phyloP scores from a whole-genome alignment of 2,888 invertebrate genomes.

The Rutpela maculata region DNA sequence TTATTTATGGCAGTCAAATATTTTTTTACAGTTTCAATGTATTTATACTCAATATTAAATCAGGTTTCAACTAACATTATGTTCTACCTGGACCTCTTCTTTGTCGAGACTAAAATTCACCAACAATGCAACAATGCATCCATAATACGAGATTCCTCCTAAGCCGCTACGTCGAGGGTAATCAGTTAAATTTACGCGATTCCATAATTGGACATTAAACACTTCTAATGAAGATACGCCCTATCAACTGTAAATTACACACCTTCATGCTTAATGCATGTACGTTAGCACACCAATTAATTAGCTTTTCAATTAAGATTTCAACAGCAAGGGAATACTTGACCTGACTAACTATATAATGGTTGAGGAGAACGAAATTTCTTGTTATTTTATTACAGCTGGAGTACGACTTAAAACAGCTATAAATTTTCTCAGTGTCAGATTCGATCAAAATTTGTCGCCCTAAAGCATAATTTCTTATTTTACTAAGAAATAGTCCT shows the following conservation, averaged over 20 bases:
- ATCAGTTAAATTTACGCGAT: constrained; percentile 15
- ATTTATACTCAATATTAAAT: too few relatives aligned
- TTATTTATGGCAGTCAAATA: too few relatives aligned
- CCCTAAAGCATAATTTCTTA: too few relatives aligned
- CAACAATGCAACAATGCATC: not conserved
- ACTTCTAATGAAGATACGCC: constrained; percentile 31
- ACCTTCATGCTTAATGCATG: constrained; percentile 3
- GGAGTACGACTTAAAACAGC: too few relatives aligned
- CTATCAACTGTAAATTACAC: constrained; percentile 33
- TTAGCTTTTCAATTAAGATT: constrained; percentile 28
- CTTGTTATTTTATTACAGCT: too few relatives aligned
- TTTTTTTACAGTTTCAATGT: too few relatives aligned
- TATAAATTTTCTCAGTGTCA: too few relatives aligned
- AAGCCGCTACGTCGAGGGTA: not conserved
- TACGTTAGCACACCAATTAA: constrained; percentile 28
- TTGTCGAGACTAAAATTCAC: not conserved
- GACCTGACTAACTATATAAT: not conserved
- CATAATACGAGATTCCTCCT: not conserved
- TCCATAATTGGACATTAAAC: constrained; percentile 31
- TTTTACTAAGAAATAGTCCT: too few relatives aligned
- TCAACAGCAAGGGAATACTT: constrained; percentile 10
- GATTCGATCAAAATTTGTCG: too few relatives aligned
- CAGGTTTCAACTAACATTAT: too few relatives aligned
- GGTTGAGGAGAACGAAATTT: not conserved
- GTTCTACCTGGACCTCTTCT: not conserved